Conservation (phyloP, 2,797 vertebrate species). For the Smutsia temminckii region DNA sequence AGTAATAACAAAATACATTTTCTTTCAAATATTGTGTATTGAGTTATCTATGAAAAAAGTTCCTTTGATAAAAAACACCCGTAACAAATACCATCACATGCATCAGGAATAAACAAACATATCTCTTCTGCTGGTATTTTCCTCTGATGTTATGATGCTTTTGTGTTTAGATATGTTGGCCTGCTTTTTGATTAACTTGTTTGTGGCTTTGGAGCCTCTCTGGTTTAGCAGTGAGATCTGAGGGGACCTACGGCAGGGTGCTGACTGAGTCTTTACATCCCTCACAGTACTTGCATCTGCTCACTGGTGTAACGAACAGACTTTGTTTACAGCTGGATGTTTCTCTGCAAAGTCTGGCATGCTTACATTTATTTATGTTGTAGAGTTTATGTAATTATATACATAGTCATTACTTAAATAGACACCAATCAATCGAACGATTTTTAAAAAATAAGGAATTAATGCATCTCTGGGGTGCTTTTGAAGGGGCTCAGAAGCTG, state of each 20-base stretch:
- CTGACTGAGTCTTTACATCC: not conserved
- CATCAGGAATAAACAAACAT: not conserved
- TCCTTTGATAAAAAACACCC: conserved; percentile 21
- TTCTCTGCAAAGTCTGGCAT: not conserved
- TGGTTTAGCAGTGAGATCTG: not conserved
- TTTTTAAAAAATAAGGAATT: not conserved
- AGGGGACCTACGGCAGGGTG: not conserved
- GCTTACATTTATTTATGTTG: not conserved
- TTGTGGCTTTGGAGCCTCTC: not conserved
- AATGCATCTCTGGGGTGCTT: not conserved
- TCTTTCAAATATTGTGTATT: conserved; percentile 63
- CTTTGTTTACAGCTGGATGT: not conserved
- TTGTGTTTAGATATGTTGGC: rapidly evolving
- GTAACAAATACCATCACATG: not conserved
- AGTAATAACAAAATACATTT: conserved; percentile 67
- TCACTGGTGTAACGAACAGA: not conserved
- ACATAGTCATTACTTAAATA: conserved; percentile 20
- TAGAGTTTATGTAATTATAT: not conserved
- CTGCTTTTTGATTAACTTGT: not conserved
- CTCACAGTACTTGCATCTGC: not conserved
- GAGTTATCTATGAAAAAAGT: conserved; percentile 46
- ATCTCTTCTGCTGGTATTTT: not conserved
- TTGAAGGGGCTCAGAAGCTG: not conserved
- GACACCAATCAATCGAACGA: conserved; percentile 23
- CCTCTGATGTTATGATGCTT: rapidly evolving